Conservation (phyloP, 2,797 vertebrate species). For the Galagoides demidoff region DNA sequence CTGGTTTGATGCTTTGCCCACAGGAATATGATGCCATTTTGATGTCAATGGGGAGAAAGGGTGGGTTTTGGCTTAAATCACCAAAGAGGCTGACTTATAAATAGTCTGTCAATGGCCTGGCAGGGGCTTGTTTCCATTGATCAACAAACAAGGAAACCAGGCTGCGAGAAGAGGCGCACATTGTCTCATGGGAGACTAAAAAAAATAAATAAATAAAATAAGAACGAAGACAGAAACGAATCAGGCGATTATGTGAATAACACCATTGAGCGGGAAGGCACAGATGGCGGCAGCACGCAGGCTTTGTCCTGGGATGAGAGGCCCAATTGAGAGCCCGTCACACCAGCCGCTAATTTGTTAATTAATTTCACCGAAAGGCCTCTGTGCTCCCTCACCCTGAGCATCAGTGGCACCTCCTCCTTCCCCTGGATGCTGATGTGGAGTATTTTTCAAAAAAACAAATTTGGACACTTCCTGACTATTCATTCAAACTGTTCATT, state of each 20-base stretch:
- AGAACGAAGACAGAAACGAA: not conserved
- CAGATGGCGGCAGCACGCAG: accelerated
- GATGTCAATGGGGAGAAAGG: not conserved
- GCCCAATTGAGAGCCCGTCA: accelerated
- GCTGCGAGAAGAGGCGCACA: accelerated
- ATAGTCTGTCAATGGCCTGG: not conserved
- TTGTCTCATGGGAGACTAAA: not conserved
- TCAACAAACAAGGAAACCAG: not conserved
- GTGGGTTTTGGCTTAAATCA: not conserved
- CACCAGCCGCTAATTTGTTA: not conserved
- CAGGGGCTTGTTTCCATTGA: not conserved
- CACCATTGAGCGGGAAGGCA: accelerated
- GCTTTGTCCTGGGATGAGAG: not conserved
- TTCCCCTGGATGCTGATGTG: accelerated
- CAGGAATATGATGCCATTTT: not conserved
- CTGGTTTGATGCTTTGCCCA: not conserved
- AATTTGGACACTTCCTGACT: not conserved
- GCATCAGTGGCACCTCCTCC: not conserved
- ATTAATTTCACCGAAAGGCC: not conserved
- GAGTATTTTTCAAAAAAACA: not conserved
- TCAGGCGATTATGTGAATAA: not conserved
- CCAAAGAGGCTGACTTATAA: not conserved
- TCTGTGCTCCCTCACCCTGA: not conserved
- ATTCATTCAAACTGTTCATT: not conserved
- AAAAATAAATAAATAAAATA: not conserved